A percentile compares a stretch with the other conserved stretches of the same genome.
Evolutionary conservation across 92 coral and sea anemone species (phyloP).

Genomic region (Blastomussa wellsi): DNA sequence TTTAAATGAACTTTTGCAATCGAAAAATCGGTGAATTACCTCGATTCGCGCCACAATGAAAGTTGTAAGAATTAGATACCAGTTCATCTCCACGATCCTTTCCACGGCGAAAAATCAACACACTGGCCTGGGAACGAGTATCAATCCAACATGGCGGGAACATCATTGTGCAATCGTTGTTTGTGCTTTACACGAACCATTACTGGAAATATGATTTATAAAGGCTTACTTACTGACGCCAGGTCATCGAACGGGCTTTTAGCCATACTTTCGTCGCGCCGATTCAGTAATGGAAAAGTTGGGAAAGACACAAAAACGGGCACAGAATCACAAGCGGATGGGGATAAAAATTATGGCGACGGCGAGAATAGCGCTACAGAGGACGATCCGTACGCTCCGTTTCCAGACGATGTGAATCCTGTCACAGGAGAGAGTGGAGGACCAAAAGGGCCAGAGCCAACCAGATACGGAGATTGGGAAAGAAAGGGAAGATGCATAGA

Average conservation of each 20-base stretch:
- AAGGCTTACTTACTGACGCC: not conserved
- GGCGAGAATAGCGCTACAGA: conserved; percentile 31
- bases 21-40: not conserved
- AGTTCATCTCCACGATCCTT: not conserved
- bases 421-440: conserved; percentile 91
- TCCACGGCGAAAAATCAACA: not conserved
- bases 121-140: conserved; percentile 33
- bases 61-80: not conserved
- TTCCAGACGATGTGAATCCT: conserved; percentile 91
- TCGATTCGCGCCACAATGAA: conserved; percentile 40
- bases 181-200: not conserved
- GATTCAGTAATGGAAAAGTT: not conserved
- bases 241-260: not conserved
- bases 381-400: conserved; percentile 89
- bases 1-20: not conserved
- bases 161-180: conserved; percentile 29
- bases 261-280: not conserved
- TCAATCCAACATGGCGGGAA: conserved; percentile 67
- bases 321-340: conserved; percentile 38
- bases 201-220: not conserved
- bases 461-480: conserved; percentile 99
- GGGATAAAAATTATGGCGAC: conserved; percentile 34
- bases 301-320: conserved; percentile 10
- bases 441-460: conserved; percentile 99
- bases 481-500: conserved; percentile 98